Percentiles rank a stretch among this genome's conserved stretches.
phyloP scores from a whole-genome alignment of 2,797 vertebrate genomes.

The Sebastes oblongus region DNA sequence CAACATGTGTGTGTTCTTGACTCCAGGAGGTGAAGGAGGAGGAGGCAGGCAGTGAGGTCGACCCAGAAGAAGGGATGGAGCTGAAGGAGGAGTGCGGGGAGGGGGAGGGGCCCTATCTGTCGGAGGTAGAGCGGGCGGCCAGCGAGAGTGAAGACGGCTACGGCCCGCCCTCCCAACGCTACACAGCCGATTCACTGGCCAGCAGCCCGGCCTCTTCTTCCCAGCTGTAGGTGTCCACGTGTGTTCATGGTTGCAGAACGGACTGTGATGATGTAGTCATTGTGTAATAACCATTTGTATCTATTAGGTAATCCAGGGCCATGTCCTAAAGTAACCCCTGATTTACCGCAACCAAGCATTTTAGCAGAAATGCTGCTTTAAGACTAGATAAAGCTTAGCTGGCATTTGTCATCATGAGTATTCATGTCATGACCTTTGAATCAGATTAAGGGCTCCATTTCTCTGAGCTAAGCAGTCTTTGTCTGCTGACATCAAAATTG shows the following conservation, averaged over 20 bases:
- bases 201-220: slow-evolving; percentile 99
- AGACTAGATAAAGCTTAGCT: slow-evolving; percentile 19
- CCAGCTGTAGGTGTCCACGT: slow-evolving; percentile 90
- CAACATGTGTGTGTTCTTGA: neutral
- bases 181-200: slow-evolving; percentile 94
- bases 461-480: slow-evolving; percentile 25
- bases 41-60: slow-evolving; percentile 89
- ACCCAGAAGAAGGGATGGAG: slow-evolving; percentile 89
- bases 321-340: neutral
- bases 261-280: neutral
- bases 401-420: slow-evolving; percentile 9
- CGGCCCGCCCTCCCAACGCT: slow-evolving; percentile 94
- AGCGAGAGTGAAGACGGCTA: slow-evolving; percentile 98
- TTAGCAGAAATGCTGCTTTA: slow-evolving; percentile 5
- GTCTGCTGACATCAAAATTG: slow-evolving; percentile 17
- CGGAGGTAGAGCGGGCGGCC: slow-evolving; percentile 94
- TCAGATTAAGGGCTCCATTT: slow-evolving; percentile 12
- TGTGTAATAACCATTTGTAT: neutral
- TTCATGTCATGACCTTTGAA: slow-evolving; percentile 26
- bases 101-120: slow-evolving; percentile 91
- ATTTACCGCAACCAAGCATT: neutral
- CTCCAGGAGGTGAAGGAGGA: slow-evolving; percentile 94
- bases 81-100: slow-evolving; percentile 95
- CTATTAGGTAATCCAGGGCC: neutral
- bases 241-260: neutral